These are phyloP conservation scores for Temnothorax nylanderi DNA, from an alignment of 1,140 invertebrate species.

Conservation along the genomic window DNA sequence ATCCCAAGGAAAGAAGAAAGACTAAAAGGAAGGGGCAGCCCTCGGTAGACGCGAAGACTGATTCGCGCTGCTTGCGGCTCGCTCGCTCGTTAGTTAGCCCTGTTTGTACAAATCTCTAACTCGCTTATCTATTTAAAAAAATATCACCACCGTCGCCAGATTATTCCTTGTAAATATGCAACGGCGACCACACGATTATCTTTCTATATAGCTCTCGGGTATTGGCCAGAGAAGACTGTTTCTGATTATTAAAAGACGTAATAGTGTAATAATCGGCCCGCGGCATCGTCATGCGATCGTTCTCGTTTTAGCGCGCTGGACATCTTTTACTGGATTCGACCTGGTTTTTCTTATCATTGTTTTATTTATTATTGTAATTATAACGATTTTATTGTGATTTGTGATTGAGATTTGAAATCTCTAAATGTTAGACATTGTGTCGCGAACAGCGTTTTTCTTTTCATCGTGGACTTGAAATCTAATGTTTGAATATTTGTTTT, in stretches of 20 bases:
- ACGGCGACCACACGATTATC: constrained; percentile 10
- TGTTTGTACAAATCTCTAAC: constrained; percentile 69
- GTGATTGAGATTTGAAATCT: background rate
- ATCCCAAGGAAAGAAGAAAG: background rate
- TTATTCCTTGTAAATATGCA: constrained; percentile 40
- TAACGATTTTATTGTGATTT: background rate
- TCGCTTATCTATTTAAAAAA: constrained; percentile 21
- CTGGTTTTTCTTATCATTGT: constrained; percentile 5
- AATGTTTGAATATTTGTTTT: background rate
- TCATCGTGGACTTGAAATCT: background rate
- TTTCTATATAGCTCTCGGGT: constrained; percentile 76
- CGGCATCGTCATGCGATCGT: constrained; percentile 23
- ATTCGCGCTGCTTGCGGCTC: constrained; percentile 4
- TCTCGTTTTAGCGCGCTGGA: background rate
- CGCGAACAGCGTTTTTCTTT: background rate
- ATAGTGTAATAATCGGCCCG: constrained; percentile 7
- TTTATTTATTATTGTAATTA: constrained; percentile 31
- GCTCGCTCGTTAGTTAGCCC: constrained; percentile 67
- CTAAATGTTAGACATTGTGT: background rate
- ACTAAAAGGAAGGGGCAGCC: background rate
- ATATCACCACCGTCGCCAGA: background rate
- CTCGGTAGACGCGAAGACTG: background rate
- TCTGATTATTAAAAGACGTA: constrained; percentile 27
- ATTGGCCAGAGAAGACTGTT: constrained; percentile 61
- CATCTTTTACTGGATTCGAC: background rate